Evolutionary conservation across 2,888 invertebrate genomes (phyloP).

Genomic region (Agrochola litura): DNA sequence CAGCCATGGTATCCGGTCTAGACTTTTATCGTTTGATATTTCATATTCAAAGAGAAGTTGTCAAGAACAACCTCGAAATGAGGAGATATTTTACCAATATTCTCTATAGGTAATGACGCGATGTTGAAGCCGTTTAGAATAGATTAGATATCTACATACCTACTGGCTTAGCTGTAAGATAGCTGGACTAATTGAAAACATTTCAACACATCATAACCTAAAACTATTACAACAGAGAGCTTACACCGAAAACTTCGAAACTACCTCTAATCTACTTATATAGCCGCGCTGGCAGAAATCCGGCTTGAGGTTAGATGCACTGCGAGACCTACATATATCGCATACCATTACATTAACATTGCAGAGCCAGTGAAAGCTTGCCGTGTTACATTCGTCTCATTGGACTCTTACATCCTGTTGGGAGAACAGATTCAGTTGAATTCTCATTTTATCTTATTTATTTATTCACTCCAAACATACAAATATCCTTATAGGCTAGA

Average conservation of each 20-base stretch:
- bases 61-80: neutral
- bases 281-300: neutral
- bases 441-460: neutral
- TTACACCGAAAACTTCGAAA: neutral
- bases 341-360: conserved; percentile 39
- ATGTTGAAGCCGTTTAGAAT: neutral
- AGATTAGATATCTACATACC: too few relatives aligned
- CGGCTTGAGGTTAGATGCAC: neutral
- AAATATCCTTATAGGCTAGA: too few relatives aligned
- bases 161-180: neutral
- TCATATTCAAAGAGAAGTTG: neutral
- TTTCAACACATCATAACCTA: neutral
- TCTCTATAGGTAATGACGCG: neutral
- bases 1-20: conserved; percentile 19
- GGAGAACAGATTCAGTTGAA: neutral
- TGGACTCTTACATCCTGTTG: conserved; percentile 20
- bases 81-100: neutral
- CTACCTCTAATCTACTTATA: neutral
- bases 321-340: neutral
- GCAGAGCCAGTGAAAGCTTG: conserved; percentile 35
- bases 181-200: neutral
- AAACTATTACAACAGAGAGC: neutral
- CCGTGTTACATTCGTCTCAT: conserved; percentile 23
- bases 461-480: too few relatives aligned
- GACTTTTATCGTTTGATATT: conserved; percentile 8